phyloP scores from a whole-genome alignment of 2,888 invertebrate species.

The Mongoloraphidia duomilia region DNA sequence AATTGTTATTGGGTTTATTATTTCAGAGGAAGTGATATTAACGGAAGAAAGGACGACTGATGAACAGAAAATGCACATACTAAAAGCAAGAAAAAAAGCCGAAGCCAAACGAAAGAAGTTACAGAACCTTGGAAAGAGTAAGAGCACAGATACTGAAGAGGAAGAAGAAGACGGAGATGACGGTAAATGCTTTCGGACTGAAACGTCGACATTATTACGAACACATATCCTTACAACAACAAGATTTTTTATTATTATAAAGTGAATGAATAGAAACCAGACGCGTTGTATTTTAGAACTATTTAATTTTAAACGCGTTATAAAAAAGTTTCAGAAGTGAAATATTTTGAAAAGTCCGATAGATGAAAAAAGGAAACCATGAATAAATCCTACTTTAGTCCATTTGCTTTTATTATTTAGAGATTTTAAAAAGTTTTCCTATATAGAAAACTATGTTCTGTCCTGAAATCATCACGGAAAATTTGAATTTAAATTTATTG shows the following conservation, averaged over 20 bases:
- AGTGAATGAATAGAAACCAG: not conserved
- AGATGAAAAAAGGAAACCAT: too few relatives aligned
- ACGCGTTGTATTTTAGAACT: too few relatives aligned
- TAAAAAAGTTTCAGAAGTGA: too few relatives aligned
- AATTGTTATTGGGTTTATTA: conserved; percentile 19
- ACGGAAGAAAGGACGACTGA: conserved; percentile 99
- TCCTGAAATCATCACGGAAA: too few relatives aligned
- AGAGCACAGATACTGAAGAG: conserved; percentile 93
- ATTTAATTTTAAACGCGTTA: too few relatives aligned
- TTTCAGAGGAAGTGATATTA: conserved; percentile 97
- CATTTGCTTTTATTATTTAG: too few relatives aligned
- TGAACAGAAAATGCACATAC: conserved; percentile 98
- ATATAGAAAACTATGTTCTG: too few relatives aligned
- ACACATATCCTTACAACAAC: conserved; percentile 1
- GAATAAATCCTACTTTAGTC: too few relatives aligned
- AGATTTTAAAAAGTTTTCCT: too few relatives aligned
- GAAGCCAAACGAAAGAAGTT: conserved; percentile 90
- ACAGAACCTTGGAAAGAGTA: conserved; percentile 88
- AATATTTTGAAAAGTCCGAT: too few relatives aligned
- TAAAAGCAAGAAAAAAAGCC: conserved; percentile 88
- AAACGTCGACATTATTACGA: conserved; percentile 3
- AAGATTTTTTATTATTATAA: conserved; percentile 7
- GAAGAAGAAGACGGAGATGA: conserved; percentile 92
- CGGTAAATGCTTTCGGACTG: conserved; percentile 50
- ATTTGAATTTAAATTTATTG: too few relatives aligned